Evolutionary conservation across 1,140 invertebrate genomes (phyloP), one percentile per base, ranked within the genome.

Genomic region (Magallana gigas): DNA sequence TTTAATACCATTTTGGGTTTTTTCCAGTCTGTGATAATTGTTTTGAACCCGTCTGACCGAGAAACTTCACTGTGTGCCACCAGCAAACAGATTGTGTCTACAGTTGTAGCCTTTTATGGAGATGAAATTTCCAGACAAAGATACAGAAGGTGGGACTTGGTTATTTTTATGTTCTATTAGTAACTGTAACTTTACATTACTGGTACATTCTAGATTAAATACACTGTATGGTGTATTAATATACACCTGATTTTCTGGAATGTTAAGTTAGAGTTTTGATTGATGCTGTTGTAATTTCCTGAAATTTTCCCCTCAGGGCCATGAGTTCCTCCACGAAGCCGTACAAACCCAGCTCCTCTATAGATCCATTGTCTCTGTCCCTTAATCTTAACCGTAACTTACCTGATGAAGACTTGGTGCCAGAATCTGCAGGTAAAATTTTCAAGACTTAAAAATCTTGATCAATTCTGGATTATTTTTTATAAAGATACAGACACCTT

Each of bases 121-220:
- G 92, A 93, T 82, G 92, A 93, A 83, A 83, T 91, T 60, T 89
- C 86, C 62, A 68, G 92, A 48, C 90, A 91, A 58, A 88, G 90
- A 84, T 90, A 91, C 29, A 88, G 89, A 85, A 88, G 89, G 92
- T 91, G 29, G 60, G 85, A 23, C 23, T 76, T 12, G 11, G 6
- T 14, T 62, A 16, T 62, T 12, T 62, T 62, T 6, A 16, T 1
- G 12, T 12, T 16, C 7, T 62, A 76, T 36, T 76, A 29, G 8
- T 76, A 36, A 18, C 4, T 18, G 64, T 76, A 12, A 12, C 36
- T 8, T 11, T 8, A 16, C 5, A 12, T 76, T 76, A 36, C 23
- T 12, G 23, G 68, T 29, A 36, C 8, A 12, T 76, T 29, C 68
- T 36, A 62, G n/a, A 62, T 62, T 62, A 62, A 12, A 62, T 62